Conservation (phyloP, 2,888 invertebrate genomes). For the Diabrotica balteata region DNA sequence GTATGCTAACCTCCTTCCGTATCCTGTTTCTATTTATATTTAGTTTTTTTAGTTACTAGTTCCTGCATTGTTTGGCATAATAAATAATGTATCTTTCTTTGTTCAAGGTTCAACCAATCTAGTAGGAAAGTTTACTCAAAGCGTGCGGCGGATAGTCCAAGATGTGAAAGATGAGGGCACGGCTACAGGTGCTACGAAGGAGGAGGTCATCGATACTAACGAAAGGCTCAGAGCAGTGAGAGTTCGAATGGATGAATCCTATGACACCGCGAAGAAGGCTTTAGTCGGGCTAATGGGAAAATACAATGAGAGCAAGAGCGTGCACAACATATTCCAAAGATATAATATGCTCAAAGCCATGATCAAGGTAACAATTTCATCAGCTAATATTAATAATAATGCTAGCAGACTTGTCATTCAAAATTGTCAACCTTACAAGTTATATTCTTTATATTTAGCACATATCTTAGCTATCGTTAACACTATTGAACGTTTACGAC, state of each 20-base stretch:
- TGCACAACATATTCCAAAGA: constrained; percentile 86
- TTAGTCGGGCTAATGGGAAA: constrained; percentile 86
- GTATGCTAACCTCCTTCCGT: too few species aligned
- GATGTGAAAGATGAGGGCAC: constrained; percentile 93
- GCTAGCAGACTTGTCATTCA: too few species aligned
- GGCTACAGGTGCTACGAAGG: constrained; percentile 87
- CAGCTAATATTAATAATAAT: too few species aligned
- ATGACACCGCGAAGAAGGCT: constrained; percentile 88
- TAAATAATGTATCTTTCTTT: constrained; percentile 9
- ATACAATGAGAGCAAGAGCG: constrained; percentile 86
- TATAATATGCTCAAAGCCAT: constrained; percentile 85
- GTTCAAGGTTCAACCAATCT: constrained; percentile 71
- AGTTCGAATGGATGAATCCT: constrained; percentile 84
- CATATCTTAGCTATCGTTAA: too few species aligned
- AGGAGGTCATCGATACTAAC: constrained; percentile 90
- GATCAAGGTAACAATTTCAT: constrained; percentile 75
- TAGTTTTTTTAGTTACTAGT: too few species aligned
- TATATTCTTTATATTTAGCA: too few species aligned
- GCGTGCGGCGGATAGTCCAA: constrained; percentile 89
- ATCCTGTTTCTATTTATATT: too few species aligned
- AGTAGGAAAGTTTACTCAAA: constrained; percentile 92
- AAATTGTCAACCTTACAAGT: too few species aligned
- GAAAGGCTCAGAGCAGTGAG: constrained; percentile 84
- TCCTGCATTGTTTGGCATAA: too few species aligned
- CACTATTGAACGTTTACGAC: too few species aligned